Evolutionary conservation across 2,888 invertebrate genomes (phyloP).

Genomic region (Lordiphosa andalusiaca): DNA sequence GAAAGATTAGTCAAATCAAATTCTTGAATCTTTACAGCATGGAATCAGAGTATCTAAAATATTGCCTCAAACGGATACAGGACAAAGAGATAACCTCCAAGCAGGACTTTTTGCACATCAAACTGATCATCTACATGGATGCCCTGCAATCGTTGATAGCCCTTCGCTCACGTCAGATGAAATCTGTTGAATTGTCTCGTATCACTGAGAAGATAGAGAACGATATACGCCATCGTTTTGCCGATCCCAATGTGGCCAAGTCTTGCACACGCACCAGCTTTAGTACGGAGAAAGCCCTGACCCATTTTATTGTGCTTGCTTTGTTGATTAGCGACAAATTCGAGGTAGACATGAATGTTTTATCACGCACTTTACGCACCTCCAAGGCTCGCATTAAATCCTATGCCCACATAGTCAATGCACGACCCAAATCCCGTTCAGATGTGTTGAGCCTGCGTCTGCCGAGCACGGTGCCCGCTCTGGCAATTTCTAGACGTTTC

Average conservation of each 20-base stretch:
- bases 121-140: constrained; percentile 78
- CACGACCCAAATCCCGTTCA: constrained; percentile 47
- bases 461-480: constrained; percentile 65
- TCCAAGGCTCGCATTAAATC: constrained; percentile 65
- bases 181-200: constrained; percentile 63
- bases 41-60: constrained; percentile 66
- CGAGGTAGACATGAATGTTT: constrained; percentile 60
- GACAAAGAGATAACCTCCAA: constrained; percentile 41
- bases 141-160: constrained; percentile 69
- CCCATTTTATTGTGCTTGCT: constrained; percentile 76
- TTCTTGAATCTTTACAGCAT: constrained; percentile 54
- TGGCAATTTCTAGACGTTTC: constrained; percentile 42
- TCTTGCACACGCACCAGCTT: constrained; percentile 58
- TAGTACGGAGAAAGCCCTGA: constrained; percentile 76
- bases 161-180: constrained; percentile 57
- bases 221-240: constrained; percentile 75
- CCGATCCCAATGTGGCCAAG: constrained; percentile 57
- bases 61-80: constrained; percentile 56
- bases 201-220: constrained; percentile 79
- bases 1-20: neutral
- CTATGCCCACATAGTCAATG: constrained; percentile 73
- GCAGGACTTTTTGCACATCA: constrained; percentile 62
- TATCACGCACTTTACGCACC: constrained; percentile 66
- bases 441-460: constrained; percentile 60
- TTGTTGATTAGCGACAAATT: constrained; percentile 69